A percentile compares a stretch with the other conserved stretches of the same genome.
Evolutionary conservation across 2,113 vertebrate species (phyloP).

Genomic region (Podocnemis expansa): DNA sequence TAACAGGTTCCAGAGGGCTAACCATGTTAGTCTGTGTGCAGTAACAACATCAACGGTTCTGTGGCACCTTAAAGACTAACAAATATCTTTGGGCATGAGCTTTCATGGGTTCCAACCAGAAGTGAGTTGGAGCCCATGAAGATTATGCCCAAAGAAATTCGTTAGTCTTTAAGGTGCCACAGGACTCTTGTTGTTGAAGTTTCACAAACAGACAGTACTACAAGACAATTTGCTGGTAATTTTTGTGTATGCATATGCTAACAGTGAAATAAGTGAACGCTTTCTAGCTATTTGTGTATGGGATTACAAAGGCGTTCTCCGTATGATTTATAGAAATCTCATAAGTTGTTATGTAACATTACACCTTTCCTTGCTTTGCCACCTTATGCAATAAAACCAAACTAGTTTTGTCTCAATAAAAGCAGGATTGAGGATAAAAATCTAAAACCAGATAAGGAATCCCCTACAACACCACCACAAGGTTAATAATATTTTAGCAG

Average conservation of each 20-base stretch:
- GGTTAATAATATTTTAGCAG: not conserved
- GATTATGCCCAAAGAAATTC: too few relatives aligned
- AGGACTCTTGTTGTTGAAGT: too few relatives aligned
- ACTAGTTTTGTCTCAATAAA: not conserved
- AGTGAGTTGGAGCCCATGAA: too few relatives aligned
- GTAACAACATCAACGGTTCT: too few relatives aligned
- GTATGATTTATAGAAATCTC: not conserved
- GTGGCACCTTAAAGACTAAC: too few relatives aligned
- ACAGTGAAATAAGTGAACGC: not conserved
- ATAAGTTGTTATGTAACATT: not conserved
- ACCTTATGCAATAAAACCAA: not conserved
- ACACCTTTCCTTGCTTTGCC: not conserved
- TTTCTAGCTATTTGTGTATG: not conserved
- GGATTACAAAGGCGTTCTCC: not conserved
- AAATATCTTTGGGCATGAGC: too few relatives aligned
- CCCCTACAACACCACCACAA: not conserved
- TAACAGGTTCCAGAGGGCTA: too few relatives aligned
- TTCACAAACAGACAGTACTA: fast-evolving
- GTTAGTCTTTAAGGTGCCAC: too few relatives aligned
- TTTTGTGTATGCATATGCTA: not conserved
- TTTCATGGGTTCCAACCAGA: too few relatives aligned
- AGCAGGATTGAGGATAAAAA: constrained; percentile 11
- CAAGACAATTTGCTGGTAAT: not conserved
- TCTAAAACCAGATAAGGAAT: not conserved
- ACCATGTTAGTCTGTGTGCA: too few relatives aligned